Evolutionary conservation across 2,113 vertebrate species (phyloP).

Genomic region (Xenotilapia flavipinnis): DNA sequence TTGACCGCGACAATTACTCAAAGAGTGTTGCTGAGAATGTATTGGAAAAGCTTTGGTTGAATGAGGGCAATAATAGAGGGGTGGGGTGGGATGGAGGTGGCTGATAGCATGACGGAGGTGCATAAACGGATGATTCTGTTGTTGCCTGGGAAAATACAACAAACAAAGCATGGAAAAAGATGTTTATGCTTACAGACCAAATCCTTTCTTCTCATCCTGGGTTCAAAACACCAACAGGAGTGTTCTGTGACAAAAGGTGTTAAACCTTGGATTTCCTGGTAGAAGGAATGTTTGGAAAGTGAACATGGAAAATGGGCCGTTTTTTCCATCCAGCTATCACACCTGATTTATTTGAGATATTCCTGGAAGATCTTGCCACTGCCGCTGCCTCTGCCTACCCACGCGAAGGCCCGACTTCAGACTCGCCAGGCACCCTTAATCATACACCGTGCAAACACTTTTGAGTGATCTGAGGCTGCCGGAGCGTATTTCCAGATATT

Average conservation of each 20-base stretch:
- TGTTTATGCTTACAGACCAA: slow-evolving; percentile 1
- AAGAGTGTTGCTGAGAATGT: slow-evolving; percentile 39
- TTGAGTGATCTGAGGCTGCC: slow-evolving; percentile 37
- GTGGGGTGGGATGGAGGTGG: not conserved
- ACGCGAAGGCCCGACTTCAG: slow-evolving; percentile 7
- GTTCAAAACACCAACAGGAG: not conserved
- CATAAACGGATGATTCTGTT: slow-evolving; percentile 35
- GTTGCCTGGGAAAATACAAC: slow-evolving; percentile 50
- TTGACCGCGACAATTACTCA: slow-evolving; percentile 43
- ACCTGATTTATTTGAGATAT: slow-evolving; percentile 74
- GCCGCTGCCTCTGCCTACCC: slow-evolving; percentile 31
- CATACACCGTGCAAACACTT: slow-evolving; percentile 53
- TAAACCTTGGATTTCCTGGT: slow-evolving; percentile 37
- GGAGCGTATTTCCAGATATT: slow-evolving; percentile 53
- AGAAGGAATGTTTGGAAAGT: slow-evolving; percentile 56
- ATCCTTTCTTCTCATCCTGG: not conserved
- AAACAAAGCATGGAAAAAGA: slow-evolving; percentile 37
- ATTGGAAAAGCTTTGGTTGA: slow-evolving; percentile 36
- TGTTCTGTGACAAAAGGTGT: slow-evolving; percentile 45
- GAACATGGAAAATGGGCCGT: slow-evolving; percentile 43
- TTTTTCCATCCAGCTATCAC: slow-evolving; percentile 66
- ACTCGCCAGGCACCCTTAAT: slow-evolving; percentile 38
- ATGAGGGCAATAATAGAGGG: not conserved
- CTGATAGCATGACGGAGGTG: slow-evolving; percentile 36
- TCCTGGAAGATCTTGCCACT: slow-evolving; percentile 66